Evolutionary conservation across 2,888 invertebrate genomes (phyloP), one percentile per base, ranked within the genome.

Genomic region (Drosophila limbata): DNA sequence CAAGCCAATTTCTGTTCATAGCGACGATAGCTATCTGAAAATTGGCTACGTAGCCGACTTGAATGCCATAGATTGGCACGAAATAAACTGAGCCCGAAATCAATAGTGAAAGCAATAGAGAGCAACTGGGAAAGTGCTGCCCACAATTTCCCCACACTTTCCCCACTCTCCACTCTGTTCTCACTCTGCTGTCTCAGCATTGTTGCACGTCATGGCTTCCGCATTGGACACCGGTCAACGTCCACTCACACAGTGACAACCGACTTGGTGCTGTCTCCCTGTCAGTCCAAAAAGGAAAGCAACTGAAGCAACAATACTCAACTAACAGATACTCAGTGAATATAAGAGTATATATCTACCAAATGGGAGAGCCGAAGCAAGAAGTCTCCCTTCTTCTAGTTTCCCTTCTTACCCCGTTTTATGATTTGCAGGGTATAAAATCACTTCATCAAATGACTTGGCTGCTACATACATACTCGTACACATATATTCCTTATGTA

Each of bases 1-100:
- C 55, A 52, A 67, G 69, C 56, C 76, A 73, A 69, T 77, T 66
- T 69, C 60, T 17, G 48, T 40, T 57, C 64, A 48, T 51, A 53
- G 21, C 50, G 33, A 35, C 56, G 57, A 65, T 77, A 62, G 40
- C 77, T 63, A 68, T 69, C 73, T 70, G 60, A 71, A 69, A 90
- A 88, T 84, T 85, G 88, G 82, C 72, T 79, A 82, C 83, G 88
- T 89, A 77, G 77, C 73, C 73, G 52, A 53, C 73, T 81, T 69
- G 68, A 77, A 73, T 81, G 74, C 55, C 69, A 53, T 64, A 66
- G 75, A 80, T 77, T 81, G 83, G 69, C 68, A 83, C 75, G 73
- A 76, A 81, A 65, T 70, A 76, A 74, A 73, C 73, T 79, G 67
- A 72, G 68, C 71, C 80, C 63, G 75, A 74, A 79, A 77, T 73